These are phyloP conservation scores for Automeris io DNA, from an alignment of 2,888 invertebrate genomes.

Conservation along the genomic window DNA sequence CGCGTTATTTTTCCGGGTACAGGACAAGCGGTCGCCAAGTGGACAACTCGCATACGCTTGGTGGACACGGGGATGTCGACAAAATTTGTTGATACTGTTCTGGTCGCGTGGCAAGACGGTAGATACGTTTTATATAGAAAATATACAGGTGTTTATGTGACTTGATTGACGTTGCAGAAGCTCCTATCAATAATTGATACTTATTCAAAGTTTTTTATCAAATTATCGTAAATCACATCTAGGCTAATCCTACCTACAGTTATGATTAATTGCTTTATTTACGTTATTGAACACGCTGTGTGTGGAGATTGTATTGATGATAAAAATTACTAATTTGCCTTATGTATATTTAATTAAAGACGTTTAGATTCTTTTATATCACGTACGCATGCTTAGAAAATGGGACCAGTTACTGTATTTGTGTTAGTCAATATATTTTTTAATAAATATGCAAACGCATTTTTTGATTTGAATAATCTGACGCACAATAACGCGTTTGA, in stretches of 20 bases:
- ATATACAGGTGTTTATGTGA: too few relatives aligned
- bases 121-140: too few relatives aligned
- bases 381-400: not conserved
- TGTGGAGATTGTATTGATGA: not conserved
- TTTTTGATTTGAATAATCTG: constrained; percentile 21
- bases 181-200: too few relatives aligned
- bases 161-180: too few relatives aligned
- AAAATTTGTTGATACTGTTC: too few relatives aligned
- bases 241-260: not conserved
- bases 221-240: not conserved
- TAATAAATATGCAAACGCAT: constrained; percentile 12
- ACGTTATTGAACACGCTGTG: not conserved
- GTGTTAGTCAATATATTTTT: constrained; percentile 11
- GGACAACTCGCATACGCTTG: too few relatives aligned
- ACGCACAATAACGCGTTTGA: constrained; percentile 35
- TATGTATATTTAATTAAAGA: not conserved
- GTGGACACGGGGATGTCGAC: too few relatives aligned
- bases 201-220: too few relatives aligned
- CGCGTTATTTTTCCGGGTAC: too few relatives aligned
- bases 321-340: not conserved
- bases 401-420: not conserved
- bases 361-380: not conserved
- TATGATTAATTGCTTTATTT: not conserved
- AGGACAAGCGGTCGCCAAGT: too few relatives aligned
- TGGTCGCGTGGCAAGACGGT: too few relatives aligned